A percentile compares a stretch with the other conserved stretches of the same genome.
Evolutionary conservation across 2,888 invertebrate species (phyloP).

Genomic region (Lasioglossum vierecki): DNA sequence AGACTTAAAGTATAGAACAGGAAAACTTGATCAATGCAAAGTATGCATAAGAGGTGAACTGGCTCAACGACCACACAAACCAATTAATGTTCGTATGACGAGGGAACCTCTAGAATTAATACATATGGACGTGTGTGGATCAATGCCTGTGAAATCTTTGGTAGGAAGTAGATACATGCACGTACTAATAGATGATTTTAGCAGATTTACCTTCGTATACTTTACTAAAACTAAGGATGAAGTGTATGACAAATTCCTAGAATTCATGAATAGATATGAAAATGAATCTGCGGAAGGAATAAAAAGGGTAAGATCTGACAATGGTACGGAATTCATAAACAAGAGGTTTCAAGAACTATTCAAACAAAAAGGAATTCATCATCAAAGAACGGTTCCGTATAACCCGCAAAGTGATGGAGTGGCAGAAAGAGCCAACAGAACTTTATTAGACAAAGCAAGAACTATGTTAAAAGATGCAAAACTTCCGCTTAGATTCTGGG

Average conservation of each 20-base stretch:
- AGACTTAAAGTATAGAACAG: neutral
- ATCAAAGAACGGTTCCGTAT: slow-evolving; percentile 18
- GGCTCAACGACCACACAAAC: neutral
- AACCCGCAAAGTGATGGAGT: slow-evolving; percentile 32
- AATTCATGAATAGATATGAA: slow-evolving; percentile 17
- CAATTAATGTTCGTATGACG: neutral
- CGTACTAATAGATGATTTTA: slow-evolving; percentile 14
- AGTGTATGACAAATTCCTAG: neutral
- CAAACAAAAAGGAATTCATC: neutral
- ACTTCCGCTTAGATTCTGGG: slow-evolving; percentile 20
- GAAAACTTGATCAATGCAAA: neutral
- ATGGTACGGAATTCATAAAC: slow-evolving; percentile 30
- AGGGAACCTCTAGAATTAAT: slow-evolving; percentile 7
- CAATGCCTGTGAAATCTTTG: neutral
- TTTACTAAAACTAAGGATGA: neutral
- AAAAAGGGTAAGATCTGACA: neutral
- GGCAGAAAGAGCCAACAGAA: slow-evolving; percentile 16
- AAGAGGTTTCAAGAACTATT: neutral
- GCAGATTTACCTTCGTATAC: neutral
- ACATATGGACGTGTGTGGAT: slow-evolving; percentile 19
- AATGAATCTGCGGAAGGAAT: neutral
- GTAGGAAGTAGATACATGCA: slow-evolving; percentile 18
- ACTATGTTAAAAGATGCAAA: slow-evolving; percentile 19
- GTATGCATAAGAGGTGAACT: slow-evolving; percentile 1
- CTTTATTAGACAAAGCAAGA: slow-evolving; percentile 15